Evolutionary conservation across 2,113 vertebrate species (phyloP), one percentile per base, ranked within the genome.

Genomic region (Oryzias melastigma): DNA sequence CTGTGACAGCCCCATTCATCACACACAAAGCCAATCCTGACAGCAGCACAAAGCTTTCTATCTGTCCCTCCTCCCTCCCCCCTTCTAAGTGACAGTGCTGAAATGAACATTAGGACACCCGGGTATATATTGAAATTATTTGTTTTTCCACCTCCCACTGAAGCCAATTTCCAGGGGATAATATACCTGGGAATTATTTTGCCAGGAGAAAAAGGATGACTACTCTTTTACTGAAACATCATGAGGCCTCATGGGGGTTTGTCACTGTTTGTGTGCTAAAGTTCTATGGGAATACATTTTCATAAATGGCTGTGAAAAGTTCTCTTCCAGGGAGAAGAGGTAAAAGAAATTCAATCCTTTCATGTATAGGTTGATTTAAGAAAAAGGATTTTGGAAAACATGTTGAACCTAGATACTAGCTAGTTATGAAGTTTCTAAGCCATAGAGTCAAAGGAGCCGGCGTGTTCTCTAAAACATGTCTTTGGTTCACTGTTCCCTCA

Each of bases 1-100:
- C 65, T 73, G 82, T 91, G 91, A 91, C 91, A 91, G 89, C 78
- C 85, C 90, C 91, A 92, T 92, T 92, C 90, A 92, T 92, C 91
- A 92, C 86, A 66, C 86, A 89, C 89, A 90, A 91, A 90, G 88
- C 87, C 87, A 84, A 78, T 82, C 78, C 89, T 90, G 90, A 90
- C 91, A 91, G 78, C 49, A 17, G 78, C 86, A 91, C 90, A 90
- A 90, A 81, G 82, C 75, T 40, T 72, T 52, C 83, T 52, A 54
- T 68, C 81, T 12, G 43, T 49, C 56, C 83, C 81, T 58, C 68
- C 77, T 64, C 75, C 73, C 72, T 55, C 68, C 68, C 50, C 57
- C 68, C 67, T 58, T 84, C 85, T 89, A 89, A 86, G 86, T 92
- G 90, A 91, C 91, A 91, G 83, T 65, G 67, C 45, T 77, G 81